Conservation (phyloP, 2,888 invertebrate genomes). For the Augochlorella aurata region DNA sequence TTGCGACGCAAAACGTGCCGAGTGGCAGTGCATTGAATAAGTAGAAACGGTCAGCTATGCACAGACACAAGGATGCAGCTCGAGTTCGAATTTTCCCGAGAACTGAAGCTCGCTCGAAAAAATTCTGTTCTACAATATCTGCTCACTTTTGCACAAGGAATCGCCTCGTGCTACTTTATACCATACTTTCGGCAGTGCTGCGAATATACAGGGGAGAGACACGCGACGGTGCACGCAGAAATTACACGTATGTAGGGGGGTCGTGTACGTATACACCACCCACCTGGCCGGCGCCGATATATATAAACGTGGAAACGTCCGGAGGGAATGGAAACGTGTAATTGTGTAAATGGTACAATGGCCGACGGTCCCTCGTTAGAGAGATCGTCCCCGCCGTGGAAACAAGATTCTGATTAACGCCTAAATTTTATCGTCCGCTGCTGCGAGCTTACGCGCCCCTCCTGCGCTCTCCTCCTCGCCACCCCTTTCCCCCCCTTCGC, state of each 20-base stretch:
- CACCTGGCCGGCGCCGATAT: conserved; percentile 50
- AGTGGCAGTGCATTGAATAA: not conserved
- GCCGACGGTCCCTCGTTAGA: conserved; percentile 73
- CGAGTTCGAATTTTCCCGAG: not conserved
- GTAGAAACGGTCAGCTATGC: not conserved
- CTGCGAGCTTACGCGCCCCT: conserved; percentile 30
- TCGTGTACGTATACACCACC: not conserved
- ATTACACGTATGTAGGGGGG: conserved; percentile 26
- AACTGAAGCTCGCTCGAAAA: not conserved
- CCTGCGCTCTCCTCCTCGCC: not conserved
- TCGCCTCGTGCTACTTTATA: too few relatives aligned
- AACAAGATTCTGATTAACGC: conserved; percentile 79
- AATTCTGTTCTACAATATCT: not conserved
- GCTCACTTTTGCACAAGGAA: not conserved
- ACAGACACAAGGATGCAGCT: not conserved
- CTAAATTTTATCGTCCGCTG: conserved; percentile 75
- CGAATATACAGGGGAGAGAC: not conserved
- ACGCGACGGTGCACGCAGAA: conserved; percentile 23
- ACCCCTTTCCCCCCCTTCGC: not conserved
- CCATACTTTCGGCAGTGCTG: not conserved
- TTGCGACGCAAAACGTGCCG: not conserved
- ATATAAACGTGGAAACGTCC: conserved; percentile 68
- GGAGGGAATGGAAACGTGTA: conserved; percentile 74
- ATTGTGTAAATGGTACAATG: conserved; percentile 79
- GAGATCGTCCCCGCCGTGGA: conserved; percentile 63